Evolutionary conservation across 1,140 invertebrate species (phyloP), one percentile per base, ranked within the genome.

Genomic region (Papilio aristodemus): DNA sequence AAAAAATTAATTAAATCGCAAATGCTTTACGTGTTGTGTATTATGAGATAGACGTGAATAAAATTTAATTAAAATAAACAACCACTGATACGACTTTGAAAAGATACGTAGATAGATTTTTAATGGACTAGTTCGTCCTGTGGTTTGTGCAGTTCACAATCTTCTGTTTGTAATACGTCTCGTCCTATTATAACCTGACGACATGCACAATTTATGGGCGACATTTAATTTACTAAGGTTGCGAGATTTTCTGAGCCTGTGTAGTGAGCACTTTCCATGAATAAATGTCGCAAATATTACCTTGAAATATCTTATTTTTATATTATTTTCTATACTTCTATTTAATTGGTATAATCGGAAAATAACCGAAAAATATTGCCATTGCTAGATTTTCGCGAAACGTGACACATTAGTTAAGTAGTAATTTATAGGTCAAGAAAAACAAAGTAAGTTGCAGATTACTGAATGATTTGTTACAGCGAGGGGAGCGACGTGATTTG

Each of bases 381-480:
- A 14, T 43, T 43, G 14, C 41, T 43, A 43, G 41, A 14, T 43
- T 32, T 22, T 3, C 19, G 19, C 8, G 19, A 10, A 10, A 50
- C 11, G 19, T n/a, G 10, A 50, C 19, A 11, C 3, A 4, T 5
- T 50, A 50, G 10, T 9, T 22, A 50, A 4, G 8, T 50, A 50
- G 10, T 9, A 50, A 50, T 50, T 50, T 50, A 9, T 25, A 11
- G 17, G 19, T 9, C 19, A 50, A 22, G 27, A 32, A 32, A 32
- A 32, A 3, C 9, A 1, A 50, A 11, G 1, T 22, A 46, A 46
- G 46, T 50, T 50, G 46, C 9, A 50, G 46, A 50, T 50, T 50
- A 50, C 17, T 3, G 17, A 50, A 50, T 50, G 46, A 50, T 50
- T 50, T 50, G 46, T 50, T 50, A 10, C 27, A 32, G 14, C 46